Evolutionary conservation across 2,797 vertebrate genomes (phyloP), one percentile per base, ranked within the genome.

Genomic region (Cossypha polioptera): DNA sequence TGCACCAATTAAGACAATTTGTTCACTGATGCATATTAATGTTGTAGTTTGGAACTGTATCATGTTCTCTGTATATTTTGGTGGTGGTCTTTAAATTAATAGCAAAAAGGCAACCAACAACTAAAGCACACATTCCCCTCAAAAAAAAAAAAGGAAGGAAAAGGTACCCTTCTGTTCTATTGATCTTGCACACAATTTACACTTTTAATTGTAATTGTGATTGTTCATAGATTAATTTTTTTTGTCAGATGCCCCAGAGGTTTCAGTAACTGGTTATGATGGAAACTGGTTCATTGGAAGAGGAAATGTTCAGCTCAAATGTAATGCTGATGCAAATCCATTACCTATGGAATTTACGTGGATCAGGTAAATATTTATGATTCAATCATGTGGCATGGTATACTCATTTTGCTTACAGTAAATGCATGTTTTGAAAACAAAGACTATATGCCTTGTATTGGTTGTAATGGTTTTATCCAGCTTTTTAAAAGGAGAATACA

Each of bases 271-370:
- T 82, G 99, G 98, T 61, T 98, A 98, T 93, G 98, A 98, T 96
- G 98, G 98, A 72, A 99, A 98, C 94, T 99, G 99, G 99, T 99
- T 98, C 89, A 98, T 98, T 68, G 99, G 99, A 95, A 98, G 99
- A 97, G 98, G 97, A 81, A 98, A 99, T 36, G 99, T 99, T 93
- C 98, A 98, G 96, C 98, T 99, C 83, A 98, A 97, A 65, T 99
- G 99, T 97, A 98, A 98, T 94, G 99, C 99, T 96, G 99, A 98
- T 97, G 99, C 99, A 94, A 99, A 99, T 97, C 99, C 99, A 69
- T 98, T 99, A 47, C 98, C 98, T 35, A 98, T 97, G 95, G 97
- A 97, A 79, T 98, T 98, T 94, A 97, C 95, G 29, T 99, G 99
- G 99, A 98, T 96, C 97, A 99, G 99, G 99, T 99, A 97, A 98